phyloP scores from a whole-genome alignment of 2,113 vertebrate genomes.

The Oceanites oceanicus region DNA sequence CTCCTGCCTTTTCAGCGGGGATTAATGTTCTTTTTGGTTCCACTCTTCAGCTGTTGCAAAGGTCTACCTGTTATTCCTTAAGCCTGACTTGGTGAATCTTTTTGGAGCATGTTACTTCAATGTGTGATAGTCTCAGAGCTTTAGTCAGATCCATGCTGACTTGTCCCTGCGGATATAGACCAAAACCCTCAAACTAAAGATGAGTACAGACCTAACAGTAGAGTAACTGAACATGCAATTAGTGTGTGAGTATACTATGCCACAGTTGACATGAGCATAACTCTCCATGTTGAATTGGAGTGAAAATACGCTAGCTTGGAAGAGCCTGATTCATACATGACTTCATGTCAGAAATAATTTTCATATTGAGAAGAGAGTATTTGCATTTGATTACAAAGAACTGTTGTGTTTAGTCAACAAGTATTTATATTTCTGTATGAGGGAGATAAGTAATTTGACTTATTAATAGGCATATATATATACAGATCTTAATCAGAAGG shows the following conservation, averaged over 20 bases:
- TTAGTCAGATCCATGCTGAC: not conserved
- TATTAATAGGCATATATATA: not conserved
- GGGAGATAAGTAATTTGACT: slow-evolving; percentile 34
- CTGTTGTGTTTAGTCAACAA: slow-evolving; percentile 51
- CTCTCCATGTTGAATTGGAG: not conserved
- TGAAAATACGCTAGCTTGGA: not conserved
- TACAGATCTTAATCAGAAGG: not conserved
- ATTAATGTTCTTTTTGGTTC: too few species aligned
- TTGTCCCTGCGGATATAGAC: not conserved
- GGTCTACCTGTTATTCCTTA: not conserved
- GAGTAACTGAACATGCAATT: not conserved
- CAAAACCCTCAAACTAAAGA: not conserved
- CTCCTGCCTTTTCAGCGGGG: too few species aligned
- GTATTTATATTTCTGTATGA: slow-evolving; percentile 57
- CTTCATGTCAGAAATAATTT: slow-evolving; percentile 40
- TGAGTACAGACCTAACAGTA: not conserved
- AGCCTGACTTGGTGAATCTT: not conserved
- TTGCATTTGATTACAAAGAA: slow-evolving; percentile 12
- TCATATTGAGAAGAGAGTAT: slow-evolving; percentile 7
- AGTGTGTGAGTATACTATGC: not conserved
- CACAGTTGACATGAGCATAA: not conserved
- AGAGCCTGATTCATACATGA: not conserved
- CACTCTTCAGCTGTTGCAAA: too few species aligned
- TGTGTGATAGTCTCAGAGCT: not conserved
- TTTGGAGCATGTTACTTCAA: not conserved